A percentile compares a stretch with the other conserved stretches of the same genome.
Evolutionary conservation across 2,113 vertebrate species (phyloP).

Genomic region (Burhinus bistriatus): DNA sequence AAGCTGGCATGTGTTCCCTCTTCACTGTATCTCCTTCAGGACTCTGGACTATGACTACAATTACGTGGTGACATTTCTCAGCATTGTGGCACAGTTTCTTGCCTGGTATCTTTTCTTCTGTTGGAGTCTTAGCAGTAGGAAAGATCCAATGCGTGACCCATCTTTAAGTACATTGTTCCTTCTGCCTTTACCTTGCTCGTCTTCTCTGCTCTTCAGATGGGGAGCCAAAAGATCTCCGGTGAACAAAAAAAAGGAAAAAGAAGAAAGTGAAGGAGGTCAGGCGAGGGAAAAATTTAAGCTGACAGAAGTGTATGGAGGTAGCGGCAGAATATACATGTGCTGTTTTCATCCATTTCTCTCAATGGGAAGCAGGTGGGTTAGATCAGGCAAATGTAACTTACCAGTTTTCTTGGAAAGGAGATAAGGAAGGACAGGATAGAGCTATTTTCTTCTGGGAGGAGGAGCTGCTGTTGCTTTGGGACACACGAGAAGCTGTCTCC

Average conservation of each 20-base stretch:
- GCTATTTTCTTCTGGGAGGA: background rate
- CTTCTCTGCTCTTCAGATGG: background rate
- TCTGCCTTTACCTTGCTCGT: background rate
- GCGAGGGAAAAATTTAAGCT: background rate
- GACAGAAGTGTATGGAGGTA: background rate
- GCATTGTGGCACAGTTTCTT: background rate
- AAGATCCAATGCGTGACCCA: background rate
- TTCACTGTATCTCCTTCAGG: background rate
- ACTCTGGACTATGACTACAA: background rate
- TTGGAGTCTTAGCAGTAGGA: background rate
- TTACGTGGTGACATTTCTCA: background rate
- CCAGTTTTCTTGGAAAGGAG: background rate
- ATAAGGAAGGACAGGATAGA: background rate
- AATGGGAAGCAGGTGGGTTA: background rate
- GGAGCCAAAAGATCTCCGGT: background rate
- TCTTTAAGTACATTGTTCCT: background rate
- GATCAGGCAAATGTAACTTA: background rate
- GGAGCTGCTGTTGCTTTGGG: background rate
- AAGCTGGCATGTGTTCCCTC: background rate
- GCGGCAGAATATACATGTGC: background rate
- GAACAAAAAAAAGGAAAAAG: background rate
- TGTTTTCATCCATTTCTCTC: background rate
- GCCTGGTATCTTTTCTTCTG: background rate
- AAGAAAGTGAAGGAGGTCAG: background rate
- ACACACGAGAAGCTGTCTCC: background rate